Evolutionary conservation across 2,113 vertebrate genomes (phyloP), one percentile per base, ranked within the genome.

Genomic region (Petaurus breviceps): DNA sequence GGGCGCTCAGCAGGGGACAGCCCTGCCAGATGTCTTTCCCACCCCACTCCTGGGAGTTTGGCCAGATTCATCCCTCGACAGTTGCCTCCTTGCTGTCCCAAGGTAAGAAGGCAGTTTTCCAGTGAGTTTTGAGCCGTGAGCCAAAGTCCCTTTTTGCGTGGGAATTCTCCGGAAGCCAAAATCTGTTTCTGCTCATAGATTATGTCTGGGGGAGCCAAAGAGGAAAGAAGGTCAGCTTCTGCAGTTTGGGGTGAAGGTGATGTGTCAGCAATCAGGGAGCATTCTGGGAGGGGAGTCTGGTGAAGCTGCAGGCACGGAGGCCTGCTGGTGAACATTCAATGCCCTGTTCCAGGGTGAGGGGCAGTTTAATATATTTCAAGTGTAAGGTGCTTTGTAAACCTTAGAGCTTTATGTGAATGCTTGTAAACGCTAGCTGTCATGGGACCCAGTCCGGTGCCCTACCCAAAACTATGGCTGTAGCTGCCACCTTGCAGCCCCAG

Each of bases 331-430:
- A 55, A 55, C 26, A 24, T 26, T 55, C 8, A 55, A 26, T 24
- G 8, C 25, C 5, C 23, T 0, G 54, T 8, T 54, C 53, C 24
- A 23, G 53, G 23, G 24, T 54, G 53, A 4, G 7, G 53, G 5
- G 53, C 24, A 54, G 53, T 7, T 54, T 54, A 54, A 54, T 25
- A 6, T 9, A 26, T 55, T 55, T 55, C 54, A 55, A 25, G 53
- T 54, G 7, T 14, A 52, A 52, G 26, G 54, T 25, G 25, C 54
- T 55, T 25, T 6, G 54, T 26, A 26, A 10, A 31, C 55, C 55
- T 57, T 26, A 2, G 0, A 28, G 26, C 28, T 1, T 28, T 2
- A 8, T 31, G 3, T 1, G 5, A 37, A 37, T 11, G 11, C 28
- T 4, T 31, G 3, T 1, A 14, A 37, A 37, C 2, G 11, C 28